A percentile compares a stretch with the other conserved stretches of the same genome.
phyloP scores from a whole-genome alignment of 2,888 invertebrate species.

The Dichetophora obliterata region DNA sequence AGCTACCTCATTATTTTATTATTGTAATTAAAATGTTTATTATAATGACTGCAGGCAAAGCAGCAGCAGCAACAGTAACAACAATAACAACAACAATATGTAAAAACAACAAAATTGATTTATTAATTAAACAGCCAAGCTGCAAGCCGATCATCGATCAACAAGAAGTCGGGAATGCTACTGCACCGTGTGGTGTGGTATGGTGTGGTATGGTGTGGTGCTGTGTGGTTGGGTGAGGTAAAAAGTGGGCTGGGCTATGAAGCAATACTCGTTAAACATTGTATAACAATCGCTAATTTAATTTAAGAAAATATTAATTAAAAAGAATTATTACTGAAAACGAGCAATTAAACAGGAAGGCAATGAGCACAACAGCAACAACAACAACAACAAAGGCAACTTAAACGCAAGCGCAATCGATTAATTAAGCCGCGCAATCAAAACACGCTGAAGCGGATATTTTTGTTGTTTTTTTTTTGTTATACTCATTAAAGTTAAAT shows the following conservation, averaged over 20 bases:
- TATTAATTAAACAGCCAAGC: conserved; percentile 57
- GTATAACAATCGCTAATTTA: conserved; percentile 25
- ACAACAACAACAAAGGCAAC: conserved; percentile 1
- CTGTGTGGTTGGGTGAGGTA: background rate
- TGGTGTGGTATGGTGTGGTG: background rate
- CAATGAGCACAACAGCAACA: conserved; percentile 1
- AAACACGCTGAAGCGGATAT: background rate
- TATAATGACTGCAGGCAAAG: conserved; percentile 38
- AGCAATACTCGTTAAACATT: conserved; percentile 24
- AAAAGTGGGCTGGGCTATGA: background rate
- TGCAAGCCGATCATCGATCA: conserved; percentile 30
- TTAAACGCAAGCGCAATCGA: conserved; percentile 19
- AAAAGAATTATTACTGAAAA: conserved; percentile 5
- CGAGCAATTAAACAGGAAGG: conserved; percentile 17
- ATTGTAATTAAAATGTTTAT: conserved; percentile 44
- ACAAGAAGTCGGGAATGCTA: background rate
- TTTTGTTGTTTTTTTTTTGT: background rate
- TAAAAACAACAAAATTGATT: conserved; percentile 55
- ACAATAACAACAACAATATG: conserved; percentile 49
- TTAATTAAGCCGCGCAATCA: conserved; percentile 30
- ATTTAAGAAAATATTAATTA: conserved; percentile 22
- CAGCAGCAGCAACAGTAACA: conserved; percentile 47
- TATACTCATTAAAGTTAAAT: conserved; percentile 11
- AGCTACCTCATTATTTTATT: conserved; percentile 33
- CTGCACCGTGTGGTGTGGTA: too few relatives aligned